Conservation (phyloP, 2,888 invertebrate species). For the Stenurella melanura region DNA sequence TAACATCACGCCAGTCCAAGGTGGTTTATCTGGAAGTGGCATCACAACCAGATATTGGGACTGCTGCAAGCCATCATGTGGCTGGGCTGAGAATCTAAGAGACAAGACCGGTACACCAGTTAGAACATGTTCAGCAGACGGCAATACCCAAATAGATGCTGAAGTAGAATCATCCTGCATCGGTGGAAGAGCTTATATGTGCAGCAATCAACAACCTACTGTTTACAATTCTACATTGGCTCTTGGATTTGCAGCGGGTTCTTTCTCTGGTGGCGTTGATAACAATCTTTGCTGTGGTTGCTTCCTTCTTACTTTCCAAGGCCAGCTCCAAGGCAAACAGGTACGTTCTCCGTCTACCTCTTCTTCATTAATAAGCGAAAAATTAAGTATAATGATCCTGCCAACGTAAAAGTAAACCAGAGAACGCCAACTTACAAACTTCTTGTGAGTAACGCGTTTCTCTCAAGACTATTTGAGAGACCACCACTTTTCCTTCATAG, state of each 20-base stretch:
- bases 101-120: slow-evolving; percentile 42
- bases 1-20: not conserved
- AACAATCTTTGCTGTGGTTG: slow-evolving; percentile 25
- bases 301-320: slow-evolving; percentile 23
- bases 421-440: no score
- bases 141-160: slow-evolving; percentile 35
- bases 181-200: slow-evolving; percentile 48
- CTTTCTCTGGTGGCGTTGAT: slow-evolving; percentile 44
- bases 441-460: no score
- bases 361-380: not conserved
- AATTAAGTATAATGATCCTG: no score
- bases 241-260: slow-evolving; percentile 26
- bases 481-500: no score
- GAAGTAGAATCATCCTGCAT: slow-evolving; percentile 28
- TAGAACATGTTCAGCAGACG: slow-evolving; percentile 45
- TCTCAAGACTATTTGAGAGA: no score
- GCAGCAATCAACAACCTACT: slow-evolving; percentile 47
- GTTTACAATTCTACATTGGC: not conserved
- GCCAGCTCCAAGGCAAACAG: not conserved
- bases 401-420: no score
- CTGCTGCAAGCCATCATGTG: slow-evolving; percentile 52
- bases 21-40: slow-evolving; percentile 45
- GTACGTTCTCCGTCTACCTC: not conserved
- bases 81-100: slow-evolving; percentile 45
- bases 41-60: slow-evolving; percentile 54